These are phyloP conservation scores for Deroptyus accipitrinus DNA, from an alignment of 2,113 vertebrate genomes.

Conservation along the genomic window DNA sequence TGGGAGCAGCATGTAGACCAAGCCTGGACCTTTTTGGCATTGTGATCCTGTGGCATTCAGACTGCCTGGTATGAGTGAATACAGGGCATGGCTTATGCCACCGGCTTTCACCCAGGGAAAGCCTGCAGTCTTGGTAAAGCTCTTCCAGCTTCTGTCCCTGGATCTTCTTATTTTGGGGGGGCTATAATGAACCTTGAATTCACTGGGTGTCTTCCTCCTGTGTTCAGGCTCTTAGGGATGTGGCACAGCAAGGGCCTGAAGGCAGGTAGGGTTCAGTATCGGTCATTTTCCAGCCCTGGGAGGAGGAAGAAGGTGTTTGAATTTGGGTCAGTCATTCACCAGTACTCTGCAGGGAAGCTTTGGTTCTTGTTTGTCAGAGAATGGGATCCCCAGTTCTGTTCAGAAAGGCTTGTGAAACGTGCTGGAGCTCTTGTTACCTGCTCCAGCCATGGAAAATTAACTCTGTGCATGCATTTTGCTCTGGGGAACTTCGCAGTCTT, in stretches of 20 bases:
- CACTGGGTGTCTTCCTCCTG: neutral
- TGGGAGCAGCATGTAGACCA: neutral
- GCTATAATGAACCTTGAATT: neutral
- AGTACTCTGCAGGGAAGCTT: neutral
- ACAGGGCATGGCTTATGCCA: fast-evolving
- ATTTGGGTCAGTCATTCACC: slow-evolving; percentile 49
- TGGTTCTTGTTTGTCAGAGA: neutral
- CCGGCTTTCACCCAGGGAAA: fast-evolving
- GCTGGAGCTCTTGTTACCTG: slow-evolving; percentile 41
- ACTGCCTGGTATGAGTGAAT: neutral
- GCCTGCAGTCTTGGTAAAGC: neutral
- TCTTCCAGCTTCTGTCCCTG: neutral
- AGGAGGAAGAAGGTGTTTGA: slow-evolving; percentile 29
- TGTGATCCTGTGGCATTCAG: fast-evolving
- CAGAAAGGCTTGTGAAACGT: neutral
- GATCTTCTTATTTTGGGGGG: neutral
- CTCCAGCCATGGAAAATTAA: slow-evolving; percentile 58
- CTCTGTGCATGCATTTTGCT: neutral
- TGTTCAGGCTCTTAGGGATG: neutral
- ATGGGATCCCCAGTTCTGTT: neutral
- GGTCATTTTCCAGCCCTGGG: neutral
- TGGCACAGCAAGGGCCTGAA: neutral
- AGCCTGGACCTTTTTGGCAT: neutral
- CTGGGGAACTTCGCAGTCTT: slow-evolving; percentile 27
- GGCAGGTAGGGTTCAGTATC: neutral